A percentile compares a stretch with the other conserved stretches of the same genome.
Evolutionary conservation across 1,140 invertebrate species (phyloP).

Genomic region (Xylocopa sonorina): DNA sequence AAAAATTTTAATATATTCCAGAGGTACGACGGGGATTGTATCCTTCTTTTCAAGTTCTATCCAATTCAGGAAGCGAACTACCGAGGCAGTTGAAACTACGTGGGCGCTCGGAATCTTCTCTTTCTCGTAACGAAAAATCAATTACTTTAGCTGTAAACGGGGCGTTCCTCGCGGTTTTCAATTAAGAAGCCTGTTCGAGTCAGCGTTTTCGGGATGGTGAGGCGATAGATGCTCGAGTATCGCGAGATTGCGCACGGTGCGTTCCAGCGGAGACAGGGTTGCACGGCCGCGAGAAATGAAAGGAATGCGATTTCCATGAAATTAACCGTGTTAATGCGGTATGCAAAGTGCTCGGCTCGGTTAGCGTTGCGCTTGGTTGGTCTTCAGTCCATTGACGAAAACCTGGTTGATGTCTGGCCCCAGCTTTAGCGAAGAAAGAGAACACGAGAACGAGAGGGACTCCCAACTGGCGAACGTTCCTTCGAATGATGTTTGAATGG

Average conservation of each 20-base stretch:
- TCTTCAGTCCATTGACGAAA: conserved; percentile 3
- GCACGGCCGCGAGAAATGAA: conserved; percentile 11
- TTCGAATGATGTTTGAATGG: not conserved
- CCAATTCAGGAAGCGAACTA: too few species aligned
- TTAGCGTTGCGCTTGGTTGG: not conserved
- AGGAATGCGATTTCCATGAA: conserved; percentile 35
- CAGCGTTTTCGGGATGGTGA: not conserved
- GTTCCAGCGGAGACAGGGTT: not conserved
- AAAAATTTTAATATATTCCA: too few species aligned
- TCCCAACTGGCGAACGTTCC: too few species aligned
- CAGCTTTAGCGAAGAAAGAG: not conserved
- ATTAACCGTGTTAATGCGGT: conserved; percentile 5
- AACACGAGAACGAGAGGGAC: not conserved
- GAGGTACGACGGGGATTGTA: too few species aligned
- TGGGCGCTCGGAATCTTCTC: too few species aligned
- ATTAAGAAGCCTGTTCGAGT: not conserved
- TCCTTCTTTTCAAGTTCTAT: too few species aligned
- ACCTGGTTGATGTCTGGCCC: not conserved
- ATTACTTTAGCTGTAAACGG: not conserved
- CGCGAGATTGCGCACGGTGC: not conserved
- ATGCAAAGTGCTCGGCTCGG: not conserved
- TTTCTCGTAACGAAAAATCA: not conserved
- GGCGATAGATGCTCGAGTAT: not conserved
- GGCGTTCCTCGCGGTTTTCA: not conserved
- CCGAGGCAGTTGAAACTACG: too few species aligned